Evolutionary conservation across 92 coral and sea anemone species (phyloP).

Genomic region (Siderastrea radians): DNA sequence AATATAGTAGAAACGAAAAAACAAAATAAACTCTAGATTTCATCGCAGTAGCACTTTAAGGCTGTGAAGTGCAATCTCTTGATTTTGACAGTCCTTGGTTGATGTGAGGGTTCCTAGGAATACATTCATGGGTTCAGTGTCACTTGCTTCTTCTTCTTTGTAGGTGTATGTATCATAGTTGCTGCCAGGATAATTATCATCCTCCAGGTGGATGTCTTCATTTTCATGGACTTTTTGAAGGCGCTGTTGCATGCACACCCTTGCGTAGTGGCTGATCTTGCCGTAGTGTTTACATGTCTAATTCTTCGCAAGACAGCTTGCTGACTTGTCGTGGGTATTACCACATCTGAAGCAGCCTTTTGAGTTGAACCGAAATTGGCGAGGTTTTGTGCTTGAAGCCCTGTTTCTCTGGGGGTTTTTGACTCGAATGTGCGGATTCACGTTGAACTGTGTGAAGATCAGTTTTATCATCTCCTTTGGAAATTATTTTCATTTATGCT

Average conservation of each 20-base stretch:
- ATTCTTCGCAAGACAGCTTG: slow-evolving; percentile 27
- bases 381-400: slow-evolving; percentile 5
- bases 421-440: background rate
- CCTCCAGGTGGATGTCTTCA: slow-evolving; percentile 51
- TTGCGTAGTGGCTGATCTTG: background rate
- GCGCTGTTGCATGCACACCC: slow-evolving; percentile 7
- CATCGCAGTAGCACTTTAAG: no score
- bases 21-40: no score
- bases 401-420: background rate
- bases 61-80: background rate
- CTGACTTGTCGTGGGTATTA: no score
- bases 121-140: no score
- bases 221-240: background rate
- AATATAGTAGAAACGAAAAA: no score
- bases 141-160: slow-evolving; percentile 12
- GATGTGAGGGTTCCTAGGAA: no score
- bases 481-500: no score
- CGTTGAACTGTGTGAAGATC: background rate
- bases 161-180: background rate
- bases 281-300: slow-evolving; percentile 15
- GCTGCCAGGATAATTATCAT: background rate
- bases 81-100: no score
- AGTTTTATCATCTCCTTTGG: no score
- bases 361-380: slow-evolving; percentile 19
- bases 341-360: slow-evolving; percentile 15